phyloP scores from a whole-genome alignment of 2,797 vertebrate genomes.

The Sarcoramphus papa region DNA sequence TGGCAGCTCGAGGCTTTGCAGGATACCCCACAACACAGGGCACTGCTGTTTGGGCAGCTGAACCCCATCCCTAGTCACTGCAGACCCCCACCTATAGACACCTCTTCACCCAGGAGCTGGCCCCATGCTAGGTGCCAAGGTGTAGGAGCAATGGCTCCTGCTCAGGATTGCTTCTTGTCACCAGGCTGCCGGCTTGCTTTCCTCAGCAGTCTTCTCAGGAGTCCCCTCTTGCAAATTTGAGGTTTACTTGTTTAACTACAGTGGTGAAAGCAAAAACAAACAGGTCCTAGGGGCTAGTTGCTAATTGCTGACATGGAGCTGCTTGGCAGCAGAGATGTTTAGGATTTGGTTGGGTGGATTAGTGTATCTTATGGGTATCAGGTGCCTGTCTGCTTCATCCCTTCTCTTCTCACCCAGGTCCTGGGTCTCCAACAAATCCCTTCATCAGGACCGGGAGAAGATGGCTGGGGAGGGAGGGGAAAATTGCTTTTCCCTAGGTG shows the following conservation, averaged over 20 bases:
- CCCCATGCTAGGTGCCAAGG: neutral
- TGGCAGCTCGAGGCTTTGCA: neutral
- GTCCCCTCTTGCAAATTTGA: neutral
- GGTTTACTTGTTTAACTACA: neutral
- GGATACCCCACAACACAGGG: neutral
- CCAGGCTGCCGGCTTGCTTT: neutral
- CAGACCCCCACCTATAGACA: neutral
- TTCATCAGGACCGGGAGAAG: neutral
- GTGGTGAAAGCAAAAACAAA: neutral
- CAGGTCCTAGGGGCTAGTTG: neutral
- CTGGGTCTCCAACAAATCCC: neutral
- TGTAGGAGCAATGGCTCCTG: neutral
- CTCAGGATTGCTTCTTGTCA: neutral
- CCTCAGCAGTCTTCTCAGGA: neutral
- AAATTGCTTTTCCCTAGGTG: neutral
- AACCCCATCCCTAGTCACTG: neutral
- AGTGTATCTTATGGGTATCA: accelerated
- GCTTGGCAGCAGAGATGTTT: neutral
- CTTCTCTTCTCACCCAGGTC: neutral
- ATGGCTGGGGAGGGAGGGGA: neutral
- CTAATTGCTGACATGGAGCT: neutral
- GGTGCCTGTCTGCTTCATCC: neutral
- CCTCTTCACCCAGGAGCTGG: neutral
- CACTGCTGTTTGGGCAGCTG: neutral
- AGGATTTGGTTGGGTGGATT: neutral